These are phyloP conservation scores for Xestia rhomboidea DNA, from an alignment of 2,888 invertebrate genomes.

Conservation along the genomic window DNA sequence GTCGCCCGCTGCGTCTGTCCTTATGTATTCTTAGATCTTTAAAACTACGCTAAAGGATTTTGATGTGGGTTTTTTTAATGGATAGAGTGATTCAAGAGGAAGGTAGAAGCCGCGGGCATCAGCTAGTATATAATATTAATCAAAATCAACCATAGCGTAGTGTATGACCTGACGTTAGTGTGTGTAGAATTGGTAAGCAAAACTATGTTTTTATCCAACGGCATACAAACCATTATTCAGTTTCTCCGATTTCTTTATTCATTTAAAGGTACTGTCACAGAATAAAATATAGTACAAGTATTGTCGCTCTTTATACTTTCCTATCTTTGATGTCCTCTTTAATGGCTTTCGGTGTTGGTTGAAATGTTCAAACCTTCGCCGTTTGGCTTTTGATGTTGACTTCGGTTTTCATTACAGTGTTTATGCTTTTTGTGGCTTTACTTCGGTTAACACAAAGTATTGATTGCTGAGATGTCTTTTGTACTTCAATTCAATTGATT, in stretches of 20 bases:
- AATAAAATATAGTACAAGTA: too few species aligned
- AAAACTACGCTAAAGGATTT: too few species aligned
- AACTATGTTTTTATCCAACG: neutral
- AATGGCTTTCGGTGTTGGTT: neutral
- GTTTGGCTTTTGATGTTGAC: neutral
- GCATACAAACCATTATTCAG: too few species aligned
- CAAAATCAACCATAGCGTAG: neutral
- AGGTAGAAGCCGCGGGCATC: too few species aligned
- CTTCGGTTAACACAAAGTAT: neutral
- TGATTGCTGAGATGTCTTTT: neutral
- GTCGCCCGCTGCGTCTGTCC: too few species aligned
- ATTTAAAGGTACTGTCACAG: neutral
- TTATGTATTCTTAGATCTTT: too few species aligned
- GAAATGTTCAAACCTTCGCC: neutral
- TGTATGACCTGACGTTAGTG: neutral
- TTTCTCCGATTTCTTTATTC: neutral
- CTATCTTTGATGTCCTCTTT: slow-evolving; percentile 18
- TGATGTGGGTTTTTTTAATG: too few species aligned
- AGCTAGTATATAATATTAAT: too few species aligned
- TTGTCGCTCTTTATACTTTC: neutral
- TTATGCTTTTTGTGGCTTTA: slow-evolving; percentile 7
- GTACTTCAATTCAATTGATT: neutral
- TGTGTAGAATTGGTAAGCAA: neutral
- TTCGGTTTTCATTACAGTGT: slow-evolving; percentile 4
- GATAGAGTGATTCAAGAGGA: too few species aligned